phyloP scores from a whole-genome alignment of 2,113 vertebrate genomes.

The Dissostichus mawsoni region DNA sequence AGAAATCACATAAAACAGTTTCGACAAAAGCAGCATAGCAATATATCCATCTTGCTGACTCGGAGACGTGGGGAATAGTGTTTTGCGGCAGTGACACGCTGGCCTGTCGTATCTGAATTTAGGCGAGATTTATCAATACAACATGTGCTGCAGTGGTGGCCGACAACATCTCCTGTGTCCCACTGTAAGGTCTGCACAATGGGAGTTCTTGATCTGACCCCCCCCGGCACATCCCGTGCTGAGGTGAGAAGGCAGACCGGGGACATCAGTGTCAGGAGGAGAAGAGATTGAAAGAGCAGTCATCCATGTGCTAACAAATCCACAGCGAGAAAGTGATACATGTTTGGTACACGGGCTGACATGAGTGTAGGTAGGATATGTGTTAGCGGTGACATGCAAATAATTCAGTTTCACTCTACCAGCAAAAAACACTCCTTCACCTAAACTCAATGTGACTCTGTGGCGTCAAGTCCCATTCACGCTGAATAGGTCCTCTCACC shows the following conservation, averaged over 20 bases:
- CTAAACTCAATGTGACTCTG: conserved; percentile 49
- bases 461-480: conserved; percentile 38
- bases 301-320: conserved; percentile 39
- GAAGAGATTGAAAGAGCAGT: conserved; percentile 49
- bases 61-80: conserved; percentile 45
- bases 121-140: conserved; percentile 70
- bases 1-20: conserved; percentile 34
- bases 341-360: not conserved
- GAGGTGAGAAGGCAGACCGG: not conserved
- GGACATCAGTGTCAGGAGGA: not conserved
- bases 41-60: conserved; percentile 71
- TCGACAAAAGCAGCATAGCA: conserved; percentile 48
- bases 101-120: conserved; percentile 50
- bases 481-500: conserved; percentile 53
- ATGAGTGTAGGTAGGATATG: conserved; percentile 7
- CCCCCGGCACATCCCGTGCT: not conserved
- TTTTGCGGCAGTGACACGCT: conserved; percentile 59
- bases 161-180: conserved; percentile 60
- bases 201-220: conserved; percentile 35
- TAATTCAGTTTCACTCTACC: conserved; percentile 16
- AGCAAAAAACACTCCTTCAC: conserved; percentile 1
- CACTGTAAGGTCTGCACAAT: conserved; percentile 23
- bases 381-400: conserved; percentile 27
- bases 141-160: conserved; percentile 50
- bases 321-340: conserved; percentile 1